Conservation (phyloP, 1,140 invertebrate genomes). For the Ips nitidus region DNA sequence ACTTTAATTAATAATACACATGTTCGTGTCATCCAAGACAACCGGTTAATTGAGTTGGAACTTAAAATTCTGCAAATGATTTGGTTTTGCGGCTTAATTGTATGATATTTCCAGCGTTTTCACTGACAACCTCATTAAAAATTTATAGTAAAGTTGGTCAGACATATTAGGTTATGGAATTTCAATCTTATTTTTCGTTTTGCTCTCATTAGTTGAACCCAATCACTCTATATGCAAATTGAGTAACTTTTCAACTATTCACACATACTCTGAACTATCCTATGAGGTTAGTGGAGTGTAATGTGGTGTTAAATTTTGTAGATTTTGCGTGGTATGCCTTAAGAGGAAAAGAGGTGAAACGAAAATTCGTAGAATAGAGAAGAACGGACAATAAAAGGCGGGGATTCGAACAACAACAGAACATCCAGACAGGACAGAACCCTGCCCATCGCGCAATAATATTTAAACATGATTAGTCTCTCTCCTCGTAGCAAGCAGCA, state of each 20-base stretch:
- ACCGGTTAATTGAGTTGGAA: slow-evolving; percentile 3
- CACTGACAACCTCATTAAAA: too few species aligned
- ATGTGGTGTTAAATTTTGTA: too few species aligned
- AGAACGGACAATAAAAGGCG: slow-evolving; percentile 37
- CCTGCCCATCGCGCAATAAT: slow-evolving; percentile 45
- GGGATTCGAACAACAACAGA: slow-evolving; percentile 33
- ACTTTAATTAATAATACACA: slow-evolving; percentile 19
- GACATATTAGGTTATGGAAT: too few species aligned
- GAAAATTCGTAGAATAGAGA: slow-evolving; percentile 31
- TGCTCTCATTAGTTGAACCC: too few species aligned
- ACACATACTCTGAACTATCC: too few species aligned
- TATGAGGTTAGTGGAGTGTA: too few species aligned
- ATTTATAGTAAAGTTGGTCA: too few species aligned
- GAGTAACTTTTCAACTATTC: too few species aligned
- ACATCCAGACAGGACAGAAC: slow-evolving; percentile 39
- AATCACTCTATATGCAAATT: too few species aligned
- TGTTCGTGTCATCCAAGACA: slow-evolving; percentile 14
- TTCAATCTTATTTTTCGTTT: too few species aligned
- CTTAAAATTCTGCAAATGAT: not conserved
- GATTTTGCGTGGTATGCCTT: not conserved
- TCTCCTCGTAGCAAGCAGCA: slow-evolving; percentile 31
- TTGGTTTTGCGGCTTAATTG: too few species aligned
- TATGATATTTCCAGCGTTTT: too few species aligned
- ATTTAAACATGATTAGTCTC: slow-evolving; percentile 52
- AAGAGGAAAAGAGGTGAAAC: slow-evolving; percentile 10